Conservation (phyloP, 2,888 invertebrate genomes). For the Drosophila birchii region DNA sequence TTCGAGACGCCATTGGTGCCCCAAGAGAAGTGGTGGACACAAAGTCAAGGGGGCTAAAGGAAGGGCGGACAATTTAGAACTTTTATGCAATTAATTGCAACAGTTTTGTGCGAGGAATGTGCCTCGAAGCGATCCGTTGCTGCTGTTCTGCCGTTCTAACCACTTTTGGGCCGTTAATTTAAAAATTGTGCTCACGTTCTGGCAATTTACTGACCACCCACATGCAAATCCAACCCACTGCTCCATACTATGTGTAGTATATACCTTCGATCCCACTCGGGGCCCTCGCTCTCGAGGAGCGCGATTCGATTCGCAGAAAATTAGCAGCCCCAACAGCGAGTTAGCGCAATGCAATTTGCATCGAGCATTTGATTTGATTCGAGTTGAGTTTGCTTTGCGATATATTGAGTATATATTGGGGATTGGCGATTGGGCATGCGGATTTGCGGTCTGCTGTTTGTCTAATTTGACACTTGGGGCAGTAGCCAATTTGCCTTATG, state of each 20-base stretch:
- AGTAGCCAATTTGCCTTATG: conserved; percentile 61
- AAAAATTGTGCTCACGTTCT: conserved; percentile 80
- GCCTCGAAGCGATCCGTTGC: conserved; percentile 43
- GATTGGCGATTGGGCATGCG: conserved; percentile 9
- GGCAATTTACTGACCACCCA: conserved; percentile 81
- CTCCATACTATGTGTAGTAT: not conserved
- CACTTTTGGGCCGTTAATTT: conserved; percentile 76
- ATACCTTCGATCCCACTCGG: conserved; percentile 26
- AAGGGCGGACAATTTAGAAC: conserved; percentile 70
- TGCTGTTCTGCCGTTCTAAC: conserved; percentile 66
- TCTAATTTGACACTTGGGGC: conserved; percentile 77
- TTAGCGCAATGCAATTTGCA: conserved; percentile 50
- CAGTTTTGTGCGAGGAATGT: conserved; percentile 73
- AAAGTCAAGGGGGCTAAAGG: conserved; percentile 7
- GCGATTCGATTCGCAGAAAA: conserved; percentile 70
- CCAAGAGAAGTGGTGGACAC: conserved; percentile 11
- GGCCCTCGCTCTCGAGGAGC: not conserved
- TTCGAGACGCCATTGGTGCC: conserved; percentile 52
- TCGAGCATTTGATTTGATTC: conserved; percentile 49
- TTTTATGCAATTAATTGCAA: conserved; percentile 80
- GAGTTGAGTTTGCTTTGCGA: conserved; percentile 14
- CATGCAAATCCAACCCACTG: conserved; percentile 63
- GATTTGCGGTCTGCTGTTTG: conserved; percentile 62
- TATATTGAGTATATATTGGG: too few species aligned
- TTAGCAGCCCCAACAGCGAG: conserved; percentile 64